phyloP scores from a whole-genome alignment of 2,888 invertebrate species.

The Dascillus cervinus region DNA sequence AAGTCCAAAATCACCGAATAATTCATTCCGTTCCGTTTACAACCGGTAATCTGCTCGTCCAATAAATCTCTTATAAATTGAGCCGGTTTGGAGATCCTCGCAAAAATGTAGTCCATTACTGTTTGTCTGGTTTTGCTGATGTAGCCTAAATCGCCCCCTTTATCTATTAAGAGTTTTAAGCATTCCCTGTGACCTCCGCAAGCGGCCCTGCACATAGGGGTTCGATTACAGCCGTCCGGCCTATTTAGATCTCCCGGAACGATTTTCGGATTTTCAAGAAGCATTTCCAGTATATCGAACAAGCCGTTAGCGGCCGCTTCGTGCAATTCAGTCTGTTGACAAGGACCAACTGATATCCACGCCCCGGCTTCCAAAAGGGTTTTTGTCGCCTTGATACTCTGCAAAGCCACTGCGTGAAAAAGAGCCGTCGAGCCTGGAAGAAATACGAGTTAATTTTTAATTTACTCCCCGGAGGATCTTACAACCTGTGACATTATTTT shows the following conservation, averaged over 20 bases:
- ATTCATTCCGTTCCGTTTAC: conserved; percentile 9
- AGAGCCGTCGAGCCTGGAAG: conserved; percentile 34
- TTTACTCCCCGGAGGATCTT: no score
- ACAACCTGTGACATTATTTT: conserved; percentile 12
- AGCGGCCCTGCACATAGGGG: conserved; percentile 49
- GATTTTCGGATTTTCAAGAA: conserved; percentile 25
- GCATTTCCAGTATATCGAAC: conserved; percentile 23
- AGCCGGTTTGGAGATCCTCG: conserved; percentile 34
- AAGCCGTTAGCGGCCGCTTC: conserved; percentile 35
- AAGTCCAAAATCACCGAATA: conserved; percentile 40
- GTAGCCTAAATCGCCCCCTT: conserved; percentile 35
- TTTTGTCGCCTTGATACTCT: conserved; percentile 30
- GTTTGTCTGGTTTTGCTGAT: conserved; percentile 31
- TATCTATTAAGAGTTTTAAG: conserved; percentile 41
- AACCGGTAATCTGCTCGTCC: conserved; percentile 30
- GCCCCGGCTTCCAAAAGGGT: conserved; percentile 36
- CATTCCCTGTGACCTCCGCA: conserved; percentile 45
- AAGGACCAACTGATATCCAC: conserved; percentile 26
- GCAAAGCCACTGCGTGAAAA: conserved; percentile 37
- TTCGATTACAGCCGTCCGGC: conserved; percentile 36
- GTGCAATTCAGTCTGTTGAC: conserved; percentile 37
- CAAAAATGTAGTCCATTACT: conserved; percentile 38
- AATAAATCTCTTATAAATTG: conserved; percentile 34
- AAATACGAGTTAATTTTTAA: no score
- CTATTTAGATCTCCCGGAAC: conserved; percentile 24